Percentiles rank a stretch among this genome's conserved stretches.
These are phyloP conservation scores for Esox lucius DNA, from an alignment of 2,797 vertebrate species.

Conservation along the genomic window DNA sequence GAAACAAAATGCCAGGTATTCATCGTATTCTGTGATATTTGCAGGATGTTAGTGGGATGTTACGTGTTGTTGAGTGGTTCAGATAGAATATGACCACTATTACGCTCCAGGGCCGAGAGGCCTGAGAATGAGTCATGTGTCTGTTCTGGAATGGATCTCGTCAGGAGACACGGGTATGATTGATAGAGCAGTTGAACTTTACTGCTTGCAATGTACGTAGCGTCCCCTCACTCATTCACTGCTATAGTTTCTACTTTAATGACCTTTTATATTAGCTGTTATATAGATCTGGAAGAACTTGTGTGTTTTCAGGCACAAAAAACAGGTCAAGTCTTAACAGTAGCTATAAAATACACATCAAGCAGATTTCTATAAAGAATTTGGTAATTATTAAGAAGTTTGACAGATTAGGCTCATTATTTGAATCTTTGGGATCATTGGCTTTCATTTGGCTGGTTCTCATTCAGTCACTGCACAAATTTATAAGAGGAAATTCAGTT, in stretches of 20 bases:
- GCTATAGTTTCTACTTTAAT: no score
- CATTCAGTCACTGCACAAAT: not conserved
- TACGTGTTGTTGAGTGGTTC: constrained; percentile 40
- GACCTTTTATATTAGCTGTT: no score
- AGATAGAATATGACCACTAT: constrained; percentile 48
- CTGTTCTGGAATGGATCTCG: constrained; percentile 44
- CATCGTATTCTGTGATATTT: constrained; percentile 16
- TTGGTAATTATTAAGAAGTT: not conserved
- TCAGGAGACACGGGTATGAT: constrained; percentile 44
- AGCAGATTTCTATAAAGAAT: no score
- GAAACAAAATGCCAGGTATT: not conserved
- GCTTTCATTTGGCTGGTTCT: not conserved
- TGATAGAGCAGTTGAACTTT: constrained; percentile 54
- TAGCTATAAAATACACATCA: no score
- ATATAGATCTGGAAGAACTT: no score
- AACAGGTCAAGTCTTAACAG: not conserved
- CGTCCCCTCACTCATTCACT: not conserved
- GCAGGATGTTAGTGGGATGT: constrained; percentile 5
- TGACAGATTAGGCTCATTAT: not conserved
- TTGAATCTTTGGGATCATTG: not conserved
- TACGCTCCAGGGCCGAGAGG: constrained; percentile 33
- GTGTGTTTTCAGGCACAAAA: not conserved
- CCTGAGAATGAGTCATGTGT: constrained; percentile 56
- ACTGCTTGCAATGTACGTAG: not conserved
- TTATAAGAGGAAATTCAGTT: not conserved